These are phyloP conservation scores for Halocaridina rubra DNA, from an alignment of 2,888 invertebrate species.

Conservation along the genomic window DNA sequence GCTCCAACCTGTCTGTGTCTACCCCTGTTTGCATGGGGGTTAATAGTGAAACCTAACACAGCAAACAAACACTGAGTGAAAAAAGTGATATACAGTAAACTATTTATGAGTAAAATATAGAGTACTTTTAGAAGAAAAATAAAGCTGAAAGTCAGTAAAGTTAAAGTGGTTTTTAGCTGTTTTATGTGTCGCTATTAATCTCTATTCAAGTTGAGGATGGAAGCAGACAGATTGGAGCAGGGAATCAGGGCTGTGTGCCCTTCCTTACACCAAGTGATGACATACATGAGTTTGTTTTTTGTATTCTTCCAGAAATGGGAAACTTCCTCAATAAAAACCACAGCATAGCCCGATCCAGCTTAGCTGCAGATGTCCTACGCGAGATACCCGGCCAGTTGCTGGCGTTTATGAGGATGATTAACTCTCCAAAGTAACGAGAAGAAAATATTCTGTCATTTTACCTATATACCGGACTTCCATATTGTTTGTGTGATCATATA, in stretches of 20 bases:
- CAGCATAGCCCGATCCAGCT: constrained; percentile 5
- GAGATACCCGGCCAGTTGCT: constrained; percentile 54
- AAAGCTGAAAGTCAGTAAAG: too few species aligned
- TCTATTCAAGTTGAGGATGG: neutral
- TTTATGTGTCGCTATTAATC: too few species aligned
- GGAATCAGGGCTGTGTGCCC: neutral
- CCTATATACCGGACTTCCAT: too few species aligned
- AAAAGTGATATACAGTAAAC: too few species aligned
- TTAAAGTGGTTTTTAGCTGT: neutral
- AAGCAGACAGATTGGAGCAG: neutral
- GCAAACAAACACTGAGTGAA: too few species aligned
- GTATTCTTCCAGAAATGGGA: constrained; percentile 34
- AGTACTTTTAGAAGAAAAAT: too few species aligned
- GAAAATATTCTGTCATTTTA: too few species aligned
- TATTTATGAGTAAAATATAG: too few species aligned
- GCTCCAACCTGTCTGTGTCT: too few species aligned
- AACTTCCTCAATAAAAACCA: constrained; percentile 15
- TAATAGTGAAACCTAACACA: too few species aligned
- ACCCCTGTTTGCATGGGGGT: too few species aligned
- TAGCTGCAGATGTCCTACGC: constrained; percentile 49
- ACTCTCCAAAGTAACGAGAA: constrained; percentile 31
- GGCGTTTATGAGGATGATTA: constrained; percentile 34
- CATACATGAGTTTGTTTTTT: neutral
- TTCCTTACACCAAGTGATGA: neutral
- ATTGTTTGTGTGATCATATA: too few species aligned